Conservation (phyloP, 2,888 invertebrate species). For the Caenorhabditis wallacei region DNA sequence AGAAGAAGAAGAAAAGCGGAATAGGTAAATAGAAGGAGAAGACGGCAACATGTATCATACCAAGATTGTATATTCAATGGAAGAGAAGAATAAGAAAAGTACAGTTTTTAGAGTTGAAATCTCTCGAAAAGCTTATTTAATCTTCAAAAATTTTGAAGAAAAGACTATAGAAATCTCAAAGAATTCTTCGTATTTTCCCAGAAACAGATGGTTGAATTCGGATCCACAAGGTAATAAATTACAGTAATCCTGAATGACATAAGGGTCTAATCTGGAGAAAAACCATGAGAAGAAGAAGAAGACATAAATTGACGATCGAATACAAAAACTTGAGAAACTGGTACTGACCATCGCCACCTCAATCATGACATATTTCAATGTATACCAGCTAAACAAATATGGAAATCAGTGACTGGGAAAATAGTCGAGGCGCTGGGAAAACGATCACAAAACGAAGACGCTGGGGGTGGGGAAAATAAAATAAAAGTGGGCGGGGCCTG, state of each 20-base stretch:
- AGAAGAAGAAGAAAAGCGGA: conserved; percentile 1
- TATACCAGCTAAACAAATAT: conserved; percentile 48
- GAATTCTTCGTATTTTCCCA: not conserved
- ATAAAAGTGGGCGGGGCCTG: conserved; percentile 21
- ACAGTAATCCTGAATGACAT: not conserved
- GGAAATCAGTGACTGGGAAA: conserved; percentile 43
- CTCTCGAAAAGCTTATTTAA: no score
- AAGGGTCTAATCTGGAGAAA: not conserved
- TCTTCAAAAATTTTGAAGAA: no score
- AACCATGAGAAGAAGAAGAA: not conserved
- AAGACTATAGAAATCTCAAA: not conserved
- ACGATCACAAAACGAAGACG: conserved; percentile 18
- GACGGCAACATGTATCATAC: conserved; percentile 21
- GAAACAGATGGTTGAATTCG: not conserved
- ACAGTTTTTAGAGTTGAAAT: not conserved
- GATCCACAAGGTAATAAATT: not conserved
- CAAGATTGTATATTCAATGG: not conserved
- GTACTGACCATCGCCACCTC: conserved; percentile 34
- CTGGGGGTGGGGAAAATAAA: not conserved
- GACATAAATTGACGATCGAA: not conserved
- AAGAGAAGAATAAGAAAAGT: not conserved
- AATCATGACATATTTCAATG: conserved; percentile 38
- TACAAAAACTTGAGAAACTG: conserved; percentile 10
- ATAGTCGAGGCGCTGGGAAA: conserved; percentile 10
- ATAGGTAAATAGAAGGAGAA: conserved; percentile 29